A percentile compares a stretch with the other conserved stretches of the same genome.
Evolutionary conservation across 2,888 invertebrate genomes (phyloP).

Genomic region (Hoplodrina blanda): DNA sequence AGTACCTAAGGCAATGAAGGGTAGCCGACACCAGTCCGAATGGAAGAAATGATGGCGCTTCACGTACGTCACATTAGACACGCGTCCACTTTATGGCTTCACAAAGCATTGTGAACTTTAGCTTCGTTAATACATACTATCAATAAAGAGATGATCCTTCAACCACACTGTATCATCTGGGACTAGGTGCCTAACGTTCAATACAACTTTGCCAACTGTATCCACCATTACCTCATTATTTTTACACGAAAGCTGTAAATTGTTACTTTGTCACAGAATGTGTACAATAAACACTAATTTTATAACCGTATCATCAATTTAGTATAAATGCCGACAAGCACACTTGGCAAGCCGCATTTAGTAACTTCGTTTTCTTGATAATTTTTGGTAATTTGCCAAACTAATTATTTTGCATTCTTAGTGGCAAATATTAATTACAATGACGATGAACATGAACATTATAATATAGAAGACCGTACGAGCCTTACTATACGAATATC

Average conservation of each 20-base stretch:
- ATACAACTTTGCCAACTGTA: slow-evolving; percentile 37
- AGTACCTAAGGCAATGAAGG: slow-evolving; percentile 45
- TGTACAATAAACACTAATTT: slow-evolving; percentile 39
- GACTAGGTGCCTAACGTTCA: slow-evolving; percentile 13
- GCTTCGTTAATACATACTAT: slow-evolving; percentile 7
- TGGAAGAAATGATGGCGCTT: slow-evolving; percentile 41
- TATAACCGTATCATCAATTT: slow-evolving; percentile 39
- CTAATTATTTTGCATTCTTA: slow-evolving; percentile 45
- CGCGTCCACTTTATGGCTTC: slow-evolving; percentile 21
- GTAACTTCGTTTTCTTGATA: slow-evolving; percentile 50
- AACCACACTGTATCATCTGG: slow-evolving; percentile 11
- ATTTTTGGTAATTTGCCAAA: slow-evolving; percentile 52
- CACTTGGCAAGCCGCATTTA: slow-evolving; percentile 37
- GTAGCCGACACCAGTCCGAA: slow-evolving; percentile 36
- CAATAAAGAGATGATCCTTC: slow-evolving; percentile 2
- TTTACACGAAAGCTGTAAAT: slow-evolving; percentile 38
- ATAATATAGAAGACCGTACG: slow-evolving; percentile 32
- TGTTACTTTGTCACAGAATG: slow-evolving; percentile 30
- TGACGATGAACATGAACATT: slow-evolving; percentile 23
- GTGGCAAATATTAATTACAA: slow-evolving; percentile 35
- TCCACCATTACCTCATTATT: slow-evolving; percentile 42
- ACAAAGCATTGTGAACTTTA: slow-evolving; percentile 25
- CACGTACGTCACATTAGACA: slow-evolving; percentile 24
- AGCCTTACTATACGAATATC: slow-evolving; percentile 21
- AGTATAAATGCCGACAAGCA: slow-evolving; percentile 41